phyloP scores from a whole-genome alignment of 2,888 invertebrate species.

The Shargacucullia verbasci region DNA sequence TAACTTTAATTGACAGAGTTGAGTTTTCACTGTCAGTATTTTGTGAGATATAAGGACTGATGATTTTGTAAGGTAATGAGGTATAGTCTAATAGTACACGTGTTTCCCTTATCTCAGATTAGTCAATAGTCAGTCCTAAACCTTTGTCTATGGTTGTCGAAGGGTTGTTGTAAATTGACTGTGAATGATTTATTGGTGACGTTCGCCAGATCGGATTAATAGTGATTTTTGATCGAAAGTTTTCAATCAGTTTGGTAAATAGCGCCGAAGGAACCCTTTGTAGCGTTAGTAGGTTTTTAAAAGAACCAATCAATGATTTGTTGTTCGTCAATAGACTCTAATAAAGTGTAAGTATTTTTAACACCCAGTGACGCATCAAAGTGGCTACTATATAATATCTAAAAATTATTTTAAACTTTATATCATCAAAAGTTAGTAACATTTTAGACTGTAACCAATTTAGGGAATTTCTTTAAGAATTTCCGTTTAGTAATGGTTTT shows the following conservation, averaged over 20 bases:
- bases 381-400: too few relatives aligned
- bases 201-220: constrained; percentile 64
- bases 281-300: background rate
- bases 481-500: too few relatives aligned
- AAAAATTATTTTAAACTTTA: too few relatives aligned
- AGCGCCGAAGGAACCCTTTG: too few relatives aligned
- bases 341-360: too few relatives aligned
- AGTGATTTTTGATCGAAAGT: constrained; percentile 38
- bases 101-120: constrained; percentile 81
- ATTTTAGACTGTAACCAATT: too few relatives aligned
- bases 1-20: constrained; percentile 2
- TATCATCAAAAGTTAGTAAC: too few relatives aligned
- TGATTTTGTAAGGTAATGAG: constrained; percentile 65
- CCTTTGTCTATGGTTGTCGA: constrained; percentile 57
- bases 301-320: background rate
- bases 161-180: constrained; percentile 79
- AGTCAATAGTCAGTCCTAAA: constrained; percentile 67
- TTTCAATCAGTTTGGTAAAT: constrained; percentile 42
- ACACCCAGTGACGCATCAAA: too few relatives aligned
- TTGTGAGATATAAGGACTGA: constrained; percentile 5
- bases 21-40: background rate
- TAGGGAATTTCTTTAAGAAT: too few relatives aligned
- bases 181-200: constrained; percentile 82
- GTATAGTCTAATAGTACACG: constrained; percentile 77
- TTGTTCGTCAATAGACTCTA: too few relatives aligned